Conservation (phyloP, 2,888 invertebrate species). For the Alloplasta piceator region DNA sequence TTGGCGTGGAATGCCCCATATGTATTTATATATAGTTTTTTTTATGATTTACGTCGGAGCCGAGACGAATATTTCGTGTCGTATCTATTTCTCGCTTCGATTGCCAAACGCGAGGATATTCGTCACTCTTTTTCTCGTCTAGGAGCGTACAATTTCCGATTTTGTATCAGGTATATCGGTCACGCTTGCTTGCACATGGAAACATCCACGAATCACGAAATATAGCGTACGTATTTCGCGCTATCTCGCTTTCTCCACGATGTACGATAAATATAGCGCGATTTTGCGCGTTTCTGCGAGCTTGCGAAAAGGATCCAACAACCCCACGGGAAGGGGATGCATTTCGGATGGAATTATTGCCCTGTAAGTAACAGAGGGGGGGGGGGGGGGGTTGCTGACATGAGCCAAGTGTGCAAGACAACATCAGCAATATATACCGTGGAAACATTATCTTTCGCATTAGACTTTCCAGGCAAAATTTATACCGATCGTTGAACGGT, state of each 20-base stretch:
- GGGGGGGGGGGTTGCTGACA: slow-evolving; percentile 19
- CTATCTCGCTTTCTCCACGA: not conserved
- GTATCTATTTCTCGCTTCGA: slow-evolving; percentile 37
- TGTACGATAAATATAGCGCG: slow-evolving; percentile 34
- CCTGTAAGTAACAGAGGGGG: slow-evolving; percentile 39
- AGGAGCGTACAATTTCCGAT: slow-evolving; percentile 22
- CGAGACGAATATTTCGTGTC: slow-evolving; percentile 2
- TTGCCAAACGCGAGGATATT: slow-evolving; percentile 14
- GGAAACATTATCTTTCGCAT: not conserved
- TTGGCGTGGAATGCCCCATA: too few relatives aligned
- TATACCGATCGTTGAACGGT: too few relatives aligned
- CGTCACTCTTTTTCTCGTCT: slow-evolving; percentile 11
- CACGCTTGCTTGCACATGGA: slow-evolving; percentile 18
- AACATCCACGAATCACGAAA: not conserved
- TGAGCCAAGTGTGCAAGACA: slow-evolving; percentile 24
- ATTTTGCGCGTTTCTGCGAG: slow-evolving; percentile 20
- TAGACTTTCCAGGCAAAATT: too few relatives aligned
- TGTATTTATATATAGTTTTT: not conserved
- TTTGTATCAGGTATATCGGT: slow-evolving; percentile 6
- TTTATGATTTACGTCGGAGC: slow-evolving; percentile 17
- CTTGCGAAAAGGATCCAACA: slow-evolving; percentile 16
- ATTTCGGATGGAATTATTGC: slow-evolving; percentile 42
- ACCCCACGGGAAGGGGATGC: not conserved
- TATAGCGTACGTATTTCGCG: too few relatives aligned
- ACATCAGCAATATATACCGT: not conserved